These are phyloP conservation scores for Xenus cinereus DNA, from an alignment of 2,113 vertebrate species.

Conservation along the genomic window DNA sequence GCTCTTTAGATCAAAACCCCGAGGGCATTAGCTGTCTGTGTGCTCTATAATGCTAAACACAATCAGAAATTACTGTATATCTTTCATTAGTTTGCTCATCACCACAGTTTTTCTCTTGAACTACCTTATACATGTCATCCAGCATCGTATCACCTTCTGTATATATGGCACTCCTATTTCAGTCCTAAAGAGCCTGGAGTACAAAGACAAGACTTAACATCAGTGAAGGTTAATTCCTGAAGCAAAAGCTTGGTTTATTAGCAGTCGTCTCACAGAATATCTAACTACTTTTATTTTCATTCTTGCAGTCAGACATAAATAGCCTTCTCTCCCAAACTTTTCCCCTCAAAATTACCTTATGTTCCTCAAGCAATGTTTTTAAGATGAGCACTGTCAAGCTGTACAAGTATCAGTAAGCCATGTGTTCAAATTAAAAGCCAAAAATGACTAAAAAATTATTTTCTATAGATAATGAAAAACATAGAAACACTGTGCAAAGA, in stretches of 20 bases:
- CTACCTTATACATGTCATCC: not conserved
- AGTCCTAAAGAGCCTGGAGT: not conserved
- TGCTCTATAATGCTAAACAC: not conserved
- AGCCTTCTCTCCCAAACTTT: not conserved
- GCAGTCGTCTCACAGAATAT: not conserved
- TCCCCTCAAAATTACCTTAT: not conserved
- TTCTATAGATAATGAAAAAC: not conserved
- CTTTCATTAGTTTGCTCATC: not conserved
- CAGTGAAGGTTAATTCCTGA: not conserved
- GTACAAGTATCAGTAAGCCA: not conserved
- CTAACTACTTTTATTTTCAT: not conserved
- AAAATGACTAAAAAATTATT: not conserved
- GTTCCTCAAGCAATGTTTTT: not conserved
- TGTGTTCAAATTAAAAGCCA: not conserved
- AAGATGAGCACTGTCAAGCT: not conserved
- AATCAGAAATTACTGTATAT: not conserved
- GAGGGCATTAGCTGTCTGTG: not conserved
- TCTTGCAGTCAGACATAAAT: not conserved
- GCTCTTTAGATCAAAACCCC: not conserved
- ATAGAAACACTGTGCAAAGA: not conserved
- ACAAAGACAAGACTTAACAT: not conserved
- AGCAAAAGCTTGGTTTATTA: not conserved
- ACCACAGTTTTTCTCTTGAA: not conserved
- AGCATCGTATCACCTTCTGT: not conserved
- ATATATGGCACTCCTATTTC: not conserved